A percentile compares a stretch with the other conserved stretches of the same genome.
These are phyloP conservation scores for Mobula hypostoma DNA, from an alignment of 2,113 vertebrate genomes.

Conservation along the genomic window DNA sequence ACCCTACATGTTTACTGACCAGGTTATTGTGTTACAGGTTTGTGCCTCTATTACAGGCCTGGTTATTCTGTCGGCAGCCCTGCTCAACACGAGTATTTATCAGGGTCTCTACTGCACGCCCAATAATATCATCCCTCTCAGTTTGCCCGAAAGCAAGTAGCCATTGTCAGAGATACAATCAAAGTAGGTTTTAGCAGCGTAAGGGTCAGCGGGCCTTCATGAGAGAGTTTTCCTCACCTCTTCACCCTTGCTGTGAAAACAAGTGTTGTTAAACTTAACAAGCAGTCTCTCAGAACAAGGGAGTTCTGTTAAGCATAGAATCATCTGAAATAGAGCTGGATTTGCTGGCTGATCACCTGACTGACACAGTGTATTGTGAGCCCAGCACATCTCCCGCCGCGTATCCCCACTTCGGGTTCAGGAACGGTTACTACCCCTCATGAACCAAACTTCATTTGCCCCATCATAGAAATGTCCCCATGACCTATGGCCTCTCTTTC, in stretches of 20 bases:
- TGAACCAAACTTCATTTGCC: no score
- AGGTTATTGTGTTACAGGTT: no score
- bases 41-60: no score
- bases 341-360: no score
- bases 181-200: not conserved
- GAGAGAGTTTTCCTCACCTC: not conserved
- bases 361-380: not conserved
- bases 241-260: not conserved
- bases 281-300: not conserved
- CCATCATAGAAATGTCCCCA: no score
- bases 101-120: not conserved
- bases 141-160: not conserved
- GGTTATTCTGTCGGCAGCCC: not conserved
- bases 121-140: no score
- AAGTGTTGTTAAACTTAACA: not conserved
- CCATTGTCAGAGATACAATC: not conserved
- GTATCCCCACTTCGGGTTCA: no score
- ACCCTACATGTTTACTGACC: no score
- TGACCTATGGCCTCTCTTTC: no score
- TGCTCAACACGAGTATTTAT: not conserved
- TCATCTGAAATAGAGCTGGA: not conserved
- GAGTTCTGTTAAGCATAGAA: not conserved
- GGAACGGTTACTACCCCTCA: no score
- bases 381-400: not conserved
- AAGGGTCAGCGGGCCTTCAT: not conserved